These are phyloP conservation scores for Geodia barretti DNA, from an alignment of 37 sponge, comb jelly and placozoan species.

Conservation along the genomic window DNA sequence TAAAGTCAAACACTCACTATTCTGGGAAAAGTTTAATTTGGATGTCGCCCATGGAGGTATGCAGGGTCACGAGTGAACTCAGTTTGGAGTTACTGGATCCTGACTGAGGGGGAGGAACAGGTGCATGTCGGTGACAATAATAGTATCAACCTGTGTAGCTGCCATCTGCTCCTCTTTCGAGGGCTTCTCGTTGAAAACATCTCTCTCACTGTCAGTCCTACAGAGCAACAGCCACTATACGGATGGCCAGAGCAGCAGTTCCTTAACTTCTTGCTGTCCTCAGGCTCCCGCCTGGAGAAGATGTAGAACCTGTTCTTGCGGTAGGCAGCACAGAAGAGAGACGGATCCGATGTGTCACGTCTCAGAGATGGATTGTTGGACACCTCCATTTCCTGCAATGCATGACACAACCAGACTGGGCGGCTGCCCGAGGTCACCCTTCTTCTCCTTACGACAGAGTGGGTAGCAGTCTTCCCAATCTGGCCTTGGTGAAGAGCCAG, in stretches of 20 bases:
- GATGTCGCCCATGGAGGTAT: conserved; percentile 88
- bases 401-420: not conserved
- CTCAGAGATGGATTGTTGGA: conserved; percentile 83
- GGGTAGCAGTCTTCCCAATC: conserved; percentile 37
- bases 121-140: not conserved
- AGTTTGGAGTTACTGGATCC: conserved; percentile 23
- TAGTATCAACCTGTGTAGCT: conserved; percentile 76
- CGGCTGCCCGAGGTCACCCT: not conserved
- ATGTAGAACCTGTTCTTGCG: conserved; percentile 97
- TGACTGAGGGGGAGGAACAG: conserved; percentile 7
- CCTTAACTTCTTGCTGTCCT: conserved; percentile 68
- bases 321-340: conserved; percentile 85
- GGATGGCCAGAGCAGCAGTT: not conserved
- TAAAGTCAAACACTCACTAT: conserved; percentile 57
- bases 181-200: conserved; percentile 97
- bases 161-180: conserved; percentile 93
- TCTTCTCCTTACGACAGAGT: conserved; percentile 51
- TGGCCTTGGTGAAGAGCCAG: conserved; percentile 81
- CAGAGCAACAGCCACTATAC: not conserved
- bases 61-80: conserved; percentile 53
- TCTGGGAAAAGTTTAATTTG: conserved; percentile 90
- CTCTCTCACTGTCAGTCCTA: conserved; percentile 83
- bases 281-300: conserved; percentile 89
- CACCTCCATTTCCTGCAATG: conserved; percentile 77
- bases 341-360: conserved; percentile 81